phyloP scores from a whole-genome alignment of 2,113 vertebrate species.

The Apaloderma vittatum region DNA sequence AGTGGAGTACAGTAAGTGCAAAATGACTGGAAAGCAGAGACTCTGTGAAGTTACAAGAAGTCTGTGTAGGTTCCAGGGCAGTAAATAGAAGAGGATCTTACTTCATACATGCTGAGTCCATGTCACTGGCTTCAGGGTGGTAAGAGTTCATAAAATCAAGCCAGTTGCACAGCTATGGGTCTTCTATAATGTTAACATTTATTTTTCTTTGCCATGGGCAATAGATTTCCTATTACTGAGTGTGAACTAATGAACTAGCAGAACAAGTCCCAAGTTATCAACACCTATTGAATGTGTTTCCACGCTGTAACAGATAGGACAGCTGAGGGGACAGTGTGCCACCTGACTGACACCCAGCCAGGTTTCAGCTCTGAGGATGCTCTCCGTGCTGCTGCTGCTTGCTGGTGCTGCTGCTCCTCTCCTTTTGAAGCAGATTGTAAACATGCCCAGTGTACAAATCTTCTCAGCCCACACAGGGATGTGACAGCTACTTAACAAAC shows the following conservation, averaged over 20 bases:
- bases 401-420: neutral
- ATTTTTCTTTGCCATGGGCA: conserved; percentile 25
- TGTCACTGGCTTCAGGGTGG: neutral
- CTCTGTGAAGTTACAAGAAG: neutral
- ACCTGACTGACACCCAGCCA: neutral
- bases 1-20: neutral
- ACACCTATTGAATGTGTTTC: neutral
- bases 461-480: neutral
- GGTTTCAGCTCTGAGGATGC: fast-evolving
- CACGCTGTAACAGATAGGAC: neutral
- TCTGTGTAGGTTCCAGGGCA: neutral
- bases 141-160: conserved; percentile 31
- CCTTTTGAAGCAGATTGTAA: neutral
- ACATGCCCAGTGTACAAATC: neutral
- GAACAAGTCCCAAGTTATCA: neutral
- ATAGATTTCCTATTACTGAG: conserved; percentile 35
- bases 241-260: conserved; percentile 22
- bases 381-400: neutral
- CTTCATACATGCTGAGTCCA: neutral
- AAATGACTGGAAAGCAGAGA: neutral
- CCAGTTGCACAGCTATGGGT: neutral
- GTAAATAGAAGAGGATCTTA: neutral
- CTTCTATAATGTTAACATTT: neutral
- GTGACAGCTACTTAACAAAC: neutral
- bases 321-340: neutral